Percentiles rank a stretch among this genome's conserved stretches.
Conservation (phyloP, 2,113 vertebrate genomes). For the Tricholaema leucomelas region DNA sequence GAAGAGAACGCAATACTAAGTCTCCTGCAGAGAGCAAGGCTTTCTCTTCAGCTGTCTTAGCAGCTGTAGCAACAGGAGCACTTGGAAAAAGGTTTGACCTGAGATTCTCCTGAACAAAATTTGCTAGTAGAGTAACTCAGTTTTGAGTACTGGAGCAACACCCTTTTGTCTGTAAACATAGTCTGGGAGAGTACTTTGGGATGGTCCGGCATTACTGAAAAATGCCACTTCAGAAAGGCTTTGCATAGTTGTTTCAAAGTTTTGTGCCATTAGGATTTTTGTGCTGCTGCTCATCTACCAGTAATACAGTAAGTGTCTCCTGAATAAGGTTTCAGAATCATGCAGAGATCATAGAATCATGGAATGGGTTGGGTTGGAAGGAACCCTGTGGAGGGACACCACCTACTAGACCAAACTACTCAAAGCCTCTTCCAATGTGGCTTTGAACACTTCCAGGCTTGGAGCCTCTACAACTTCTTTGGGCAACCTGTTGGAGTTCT, state of each 20-base stretch:
- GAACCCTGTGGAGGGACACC: too few species aligned
- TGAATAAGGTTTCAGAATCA: neutral
- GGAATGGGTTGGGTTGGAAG: too few species aligned
- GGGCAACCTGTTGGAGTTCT: too few species aligned
- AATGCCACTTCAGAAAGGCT: neutral
- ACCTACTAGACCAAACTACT: too few species aligned
- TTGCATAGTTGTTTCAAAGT: neutral
- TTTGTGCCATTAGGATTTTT: neutral
- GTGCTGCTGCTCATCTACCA: neutral
- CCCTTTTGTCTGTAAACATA: neutral
- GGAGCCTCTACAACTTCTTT: too few species aligned
- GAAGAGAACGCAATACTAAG: neutral
- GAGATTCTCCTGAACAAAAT: neutral
- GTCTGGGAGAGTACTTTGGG: neutral
- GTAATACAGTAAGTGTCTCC: neutral
- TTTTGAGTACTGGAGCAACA: neutral
- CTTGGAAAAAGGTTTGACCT: constrained; percentile 58
- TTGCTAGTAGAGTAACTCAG: neutral
- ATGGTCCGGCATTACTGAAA: neutral
- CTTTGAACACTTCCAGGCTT: too few species aligned
- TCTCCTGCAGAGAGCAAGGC: neutral
- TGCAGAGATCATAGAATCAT: too few species aligned
- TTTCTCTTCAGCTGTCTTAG: constrained; percentile 41
- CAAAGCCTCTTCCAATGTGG: too few species aligned
- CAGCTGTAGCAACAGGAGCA: constrained; percentile 30